Percentiles rank a stretch among this genome's conserved stretches.
These are phyloP conservation scores for Keiferia lycopersicella DNA, from an alignment of 2,888 invertebrate genomes.

Conservation along the genomic window DNA sequence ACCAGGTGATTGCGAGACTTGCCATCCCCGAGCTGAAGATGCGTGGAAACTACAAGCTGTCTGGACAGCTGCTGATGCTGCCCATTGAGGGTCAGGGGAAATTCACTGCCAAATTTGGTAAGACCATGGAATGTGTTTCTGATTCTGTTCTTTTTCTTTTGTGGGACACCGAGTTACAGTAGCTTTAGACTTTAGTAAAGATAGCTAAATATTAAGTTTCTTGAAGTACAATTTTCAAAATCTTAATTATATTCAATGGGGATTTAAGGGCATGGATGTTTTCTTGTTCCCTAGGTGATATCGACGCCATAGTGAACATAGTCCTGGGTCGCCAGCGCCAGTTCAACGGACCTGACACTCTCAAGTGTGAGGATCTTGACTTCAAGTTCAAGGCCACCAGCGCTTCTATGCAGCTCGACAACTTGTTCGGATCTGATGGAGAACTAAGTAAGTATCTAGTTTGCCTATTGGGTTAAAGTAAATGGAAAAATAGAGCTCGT, in stretches of 20 bases:
- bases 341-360: slow-evolving; percentile 75
- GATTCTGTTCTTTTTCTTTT: no score
- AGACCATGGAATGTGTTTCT: slow-evolving; percentile 48
- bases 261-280: no score
- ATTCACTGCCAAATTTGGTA: slow-evolving; percentile 86
- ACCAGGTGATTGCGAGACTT: slow-evolving; percentile 82
- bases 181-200: no score
- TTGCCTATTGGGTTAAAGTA: background rate
- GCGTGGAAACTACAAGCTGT: slow-evolving; percentile 84
- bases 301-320: slow-evolving; percentile 83
- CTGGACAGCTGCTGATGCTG: slow-evolving; percentile 87
- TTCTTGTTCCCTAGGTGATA: no score
- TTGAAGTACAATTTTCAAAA: no score
- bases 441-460: slow-evolving; percentile 76
- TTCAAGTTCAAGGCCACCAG: slow-evolving; percentile 85
- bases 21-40: slow-evolving; percentile 84
- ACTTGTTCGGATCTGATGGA: slow-evolving; percentile 87
- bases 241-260: no score
- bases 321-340: slow-evolving; percentile 78
- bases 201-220: no score
- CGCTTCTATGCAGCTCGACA: slow-evolving; percentile 84
- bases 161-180: no score
- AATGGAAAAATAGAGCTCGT: no score
- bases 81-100: slow-evolving; percentile 86
- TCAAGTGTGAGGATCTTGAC: slow-evolving; percentile 83